These are phyloP conservation scores for Eurytoma californica DNA, from an alignment of 2,888 invertebrate species.

Conservation along the genomic window DNA sequence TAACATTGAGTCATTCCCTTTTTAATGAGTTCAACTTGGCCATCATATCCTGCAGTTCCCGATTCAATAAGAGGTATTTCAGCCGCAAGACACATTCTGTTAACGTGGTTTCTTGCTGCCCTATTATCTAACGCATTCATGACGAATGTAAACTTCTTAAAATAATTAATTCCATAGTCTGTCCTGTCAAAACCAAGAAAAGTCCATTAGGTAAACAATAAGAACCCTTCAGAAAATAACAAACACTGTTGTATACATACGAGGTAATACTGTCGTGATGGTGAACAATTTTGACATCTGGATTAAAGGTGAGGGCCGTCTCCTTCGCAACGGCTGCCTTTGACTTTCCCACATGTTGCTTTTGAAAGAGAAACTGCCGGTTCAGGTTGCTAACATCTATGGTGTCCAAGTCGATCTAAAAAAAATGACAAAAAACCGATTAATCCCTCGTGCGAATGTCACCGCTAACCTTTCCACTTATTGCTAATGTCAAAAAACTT, in stretches of 20 bases:
- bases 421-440: constrained; percentile 65
- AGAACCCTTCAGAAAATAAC: background rate
- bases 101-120: constrained; percentile 97
- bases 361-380: constrained; percentile 98
- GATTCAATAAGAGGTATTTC: constrained; percentile 96
- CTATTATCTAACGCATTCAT: constrained; percentile 98
- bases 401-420: constrained; percentile 98
- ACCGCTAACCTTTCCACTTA: too few species aligned
- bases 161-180: constrained; percentile 93
- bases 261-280: constrained; percentile 95
- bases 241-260: constrained; percentile 76
- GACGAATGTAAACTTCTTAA: constrained; percentile 92
- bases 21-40: constrained; percentile 93
- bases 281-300: constrained; percentile 90
- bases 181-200: constrained; percentile 79
- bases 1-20: constrained; percentile 96
- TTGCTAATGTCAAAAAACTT: too few species aligned
- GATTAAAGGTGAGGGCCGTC: constrained; percentile 91
- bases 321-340: constrained; percentile 95
- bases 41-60: constrained; percentile 97
- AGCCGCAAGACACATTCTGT: constrained; percentile 97
- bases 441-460: background rate
- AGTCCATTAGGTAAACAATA: background rate
- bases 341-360: constrained; percentile 97
- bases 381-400: constrained; percentile 99